These are phyloP conservation scores for Chalcis sispes DNA, from an alignment of 2,888 invertebrate genomes.

Conservation along the genomic window DNA sequence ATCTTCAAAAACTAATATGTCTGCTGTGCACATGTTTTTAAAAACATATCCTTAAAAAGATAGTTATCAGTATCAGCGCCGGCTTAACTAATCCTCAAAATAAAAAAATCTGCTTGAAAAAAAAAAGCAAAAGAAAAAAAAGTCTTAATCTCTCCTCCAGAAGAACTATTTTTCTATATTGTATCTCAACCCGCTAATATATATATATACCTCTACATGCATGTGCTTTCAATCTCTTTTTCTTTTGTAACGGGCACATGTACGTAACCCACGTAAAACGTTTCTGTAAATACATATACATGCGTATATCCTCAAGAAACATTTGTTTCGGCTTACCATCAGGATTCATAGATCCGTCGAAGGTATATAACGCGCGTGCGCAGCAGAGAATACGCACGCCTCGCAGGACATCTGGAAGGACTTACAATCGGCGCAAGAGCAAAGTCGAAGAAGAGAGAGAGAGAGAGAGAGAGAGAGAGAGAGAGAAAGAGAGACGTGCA, in stretches of 20 bases:
- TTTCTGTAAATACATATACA: neutral
- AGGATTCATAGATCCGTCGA: neutral
- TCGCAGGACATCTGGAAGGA: conserved; percentile 47
- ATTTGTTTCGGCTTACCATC: conserved; percentile 65
- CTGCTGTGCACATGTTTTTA: conserved; percentile 21
- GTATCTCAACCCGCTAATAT: neutral
- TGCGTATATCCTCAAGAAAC: conserved; percentile 44
- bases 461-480: conserved; percentile 19
- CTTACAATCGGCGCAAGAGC: conserved; percentile 21
- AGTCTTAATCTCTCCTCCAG: neutral
- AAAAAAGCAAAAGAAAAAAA: conserved; percentile 12
- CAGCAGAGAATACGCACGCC: neutral
- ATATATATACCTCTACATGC: neutral
- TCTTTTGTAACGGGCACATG: neutral
- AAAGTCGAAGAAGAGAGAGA: conserved; percentile 3
- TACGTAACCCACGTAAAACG: conserved; percentile 6
- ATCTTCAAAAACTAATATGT: conserved; percentile 13
- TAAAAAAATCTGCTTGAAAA: conserved; percentile 4
- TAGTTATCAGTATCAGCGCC: conserved; percentile 4
- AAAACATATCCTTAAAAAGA: neutral
- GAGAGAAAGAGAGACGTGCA: conserved; percentile 39
- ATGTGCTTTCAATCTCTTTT: conserved; percentile 3
- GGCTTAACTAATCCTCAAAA: too few relatives aligned
- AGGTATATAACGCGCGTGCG: conserved; percentile 10
- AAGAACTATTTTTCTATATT: neutral